Evolutionary conservation across 2,113 vertebrate genomes (phyloP).

Genomic region (Upupa epops): DNA sequence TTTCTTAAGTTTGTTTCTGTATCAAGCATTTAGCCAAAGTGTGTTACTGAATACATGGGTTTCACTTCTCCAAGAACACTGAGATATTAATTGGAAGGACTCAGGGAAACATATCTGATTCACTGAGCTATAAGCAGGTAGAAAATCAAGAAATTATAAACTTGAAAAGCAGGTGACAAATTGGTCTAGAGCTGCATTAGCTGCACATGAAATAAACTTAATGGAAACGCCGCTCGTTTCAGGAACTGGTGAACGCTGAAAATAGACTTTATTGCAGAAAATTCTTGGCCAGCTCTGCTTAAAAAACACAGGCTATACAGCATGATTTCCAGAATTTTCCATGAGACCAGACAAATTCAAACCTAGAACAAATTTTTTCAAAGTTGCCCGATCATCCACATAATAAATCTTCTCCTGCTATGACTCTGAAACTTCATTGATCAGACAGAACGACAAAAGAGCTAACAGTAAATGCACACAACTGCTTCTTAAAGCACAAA

Average conservation of each 20-base stretch:
- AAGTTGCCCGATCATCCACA: background rate
- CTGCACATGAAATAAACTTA: background rate
- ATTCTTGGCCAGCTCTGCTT: background rate
- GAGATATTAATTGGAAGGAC: background rate
- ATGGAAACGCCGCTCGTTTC: background rate
- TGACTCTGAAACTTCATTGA: background rate
- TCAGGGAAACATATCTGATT: background rate
- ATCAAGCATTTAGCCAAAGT: background rate
- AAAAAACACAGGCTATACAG: background rate
- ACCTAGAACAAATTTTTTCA: background rate
- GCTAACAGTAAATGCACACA: background rate
- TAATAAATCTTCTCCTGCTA: background rate
- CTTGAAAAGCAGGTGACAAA: background rate
- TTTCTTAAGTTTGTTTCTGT: slow-evolving; percentile 14
- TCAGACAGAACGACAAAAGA: background rate
- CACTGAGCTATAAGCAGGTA: background rate
- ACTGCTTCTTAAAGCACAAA: background rate
- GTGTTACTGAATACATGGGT: background rate
- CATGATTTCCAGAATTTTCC: background rate
- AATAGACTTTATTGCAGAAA: background rate
- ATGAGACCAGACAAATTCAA: background rate
- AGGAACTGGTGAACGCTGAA: background rate
- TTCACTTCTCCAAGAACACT: background rate
- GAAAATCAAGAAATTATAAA: background rate
- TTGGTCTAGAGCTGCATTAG: background rate